These are phyloP conservation scores for Rotaria socialis DNA, from an alignment of 2,888 invertebrate genomes.

Conservation along the genomic window DNA sequence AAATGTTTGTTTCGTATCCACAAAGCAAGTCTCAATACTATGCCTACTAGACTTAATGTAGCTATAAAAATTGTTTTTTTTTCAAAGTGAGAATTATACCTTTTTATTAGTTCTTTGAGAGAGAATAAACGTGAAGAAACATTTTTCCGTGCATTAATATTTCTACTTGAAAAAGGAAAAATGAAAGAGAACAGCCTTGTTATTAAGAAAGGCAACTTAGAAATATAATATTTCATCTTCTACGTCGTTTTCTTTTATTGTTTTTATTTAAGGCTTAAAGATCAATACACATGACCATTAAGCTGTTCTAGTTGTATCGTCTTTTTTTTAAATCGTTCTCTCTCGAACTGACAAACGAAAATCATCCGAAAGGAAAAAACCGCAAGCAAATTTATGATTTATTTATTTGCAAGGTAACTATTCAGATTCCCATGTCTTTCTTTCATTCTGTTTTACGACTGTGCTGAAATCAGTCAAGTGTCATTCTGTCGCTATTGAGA, in stretches of 20 bases:
- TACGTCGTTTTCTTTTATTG: background rate
- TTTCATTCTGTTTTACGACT: background rate
- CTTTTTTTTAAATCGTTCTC: background rate
- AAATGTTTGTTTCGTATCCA: no score
- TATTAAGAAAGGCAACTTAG: background rate
- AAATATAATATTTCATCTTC: background rate
- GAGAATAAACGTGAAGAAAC: no score
- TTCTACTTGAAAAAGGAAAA: background rate
- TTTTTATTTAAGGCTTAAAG: background rate
- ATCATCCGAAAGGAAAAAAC: background rate
- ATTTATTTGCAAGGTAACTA: background rate
- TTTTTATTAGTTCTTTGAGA: no score
- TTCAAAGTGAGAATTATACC: no score
- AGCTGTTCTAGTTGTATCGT: background rate
- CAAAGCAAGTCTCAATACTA: no score
- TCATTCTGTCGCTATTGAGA: background rate
- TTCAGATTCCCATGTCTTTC: background rate
- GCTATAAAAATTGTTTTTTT: no score
- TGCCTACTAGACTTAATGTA: no score
- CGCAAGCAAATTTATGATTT: background rate
- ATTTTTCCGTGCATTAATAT: no score
- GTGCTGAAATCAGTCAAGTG: background rate
- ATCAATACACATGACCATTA: background rate
- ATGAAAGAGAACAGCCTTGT: background rate
- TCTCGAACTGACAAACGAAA: background rate